phyloP scores from a whole-genome alignment of 2,797 vertebrate species.

The Coendou prehensilis region DNA sequence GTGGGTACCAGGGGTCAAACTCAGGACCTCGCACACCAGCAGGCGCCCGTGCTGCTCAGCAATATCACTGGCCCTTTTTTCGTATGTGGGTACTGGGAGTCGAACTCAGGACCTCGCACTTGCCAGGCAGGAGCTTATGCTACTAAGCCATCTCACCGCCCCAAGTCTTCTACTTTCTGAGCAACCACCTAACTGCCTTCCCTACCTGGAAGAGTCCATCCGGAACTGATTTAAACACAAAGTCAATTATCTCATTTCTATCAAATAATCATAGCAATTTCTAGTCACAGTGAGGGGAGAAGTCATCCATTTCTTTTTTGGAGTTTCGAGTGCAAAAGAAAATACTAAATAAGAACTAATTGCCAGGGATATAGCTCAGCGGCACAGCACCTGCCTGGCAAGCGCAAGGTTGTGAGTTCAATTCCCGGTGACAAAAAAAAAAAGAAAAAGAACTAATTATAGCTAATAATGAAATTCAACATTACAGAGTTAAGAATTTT shows the following conservation, averaged over 20 bases:
- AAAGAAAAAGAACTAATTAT: not conserved
- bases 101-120: too few species aligned
- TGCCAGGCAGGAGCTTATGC: too few species aligned
- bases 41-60: too few species aligned
- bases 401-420: too few species aligned
- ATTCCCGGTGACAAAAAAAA: too few species aligned
- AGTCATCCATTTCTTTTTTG: not conserved
- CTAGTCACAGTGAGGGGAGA: not conserved
- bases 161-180: not conserved
- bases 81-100: too few species aligned
- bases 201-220: not conserved
- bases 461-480: not conserved
- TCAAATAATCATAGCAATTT: constrained; percentile 14
- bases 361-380: too few species aligned
- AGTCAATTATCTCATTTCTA: not conserved
- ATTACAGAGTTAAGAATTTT: not conserved
- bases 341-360: not conserved
- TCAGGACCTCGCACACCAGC: too few species aligned
- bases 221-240: not conserved
- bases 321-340: constrained; percentile 30
- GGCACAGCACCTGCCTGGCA: too few species aligned
- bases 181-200: not conserved
- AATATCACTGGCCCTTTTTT: too few species aligned
- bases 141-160: too few species aligned
- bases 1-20: too few species aligned